Evolutionary conservation across 2,113 vertebrate species (phyloP), one percentile per base, ranked within the genome.

Genomic region (Entosphenus tridentatus): DNA sequence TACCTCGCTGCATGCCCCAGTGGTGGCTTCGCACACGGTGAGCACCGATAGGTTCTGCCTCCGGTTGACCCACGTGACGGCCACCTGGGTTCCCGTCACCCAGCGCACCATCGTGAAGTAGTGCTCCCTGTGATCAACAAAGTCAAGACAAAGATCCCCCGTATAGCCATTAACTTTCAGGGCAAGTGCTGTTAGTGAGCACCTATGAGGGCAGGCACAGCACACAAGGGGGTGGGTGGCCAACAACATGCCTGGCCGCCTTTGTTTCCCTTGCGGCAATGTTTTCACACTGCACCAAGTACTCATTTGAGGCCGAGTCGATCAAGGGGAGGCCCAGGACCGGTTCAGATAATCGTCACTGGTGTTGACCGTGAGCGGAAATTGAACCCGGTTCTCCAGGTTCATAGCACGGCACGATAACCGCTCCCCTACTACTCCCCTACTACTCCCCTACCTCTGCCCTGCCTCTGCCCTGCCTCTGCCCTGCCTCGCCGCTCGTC

Each of bases 61-160:
- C 2, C 84, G 80, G 71, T 83, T 86, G 54, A 86, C 74, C 83
- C 83, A 86, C 12, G 81, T 79, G 56, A 84, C 81, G 1, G 80
- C 80, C 10, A 86, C 78, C 10, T 78, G 78, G 14, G 82, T 83
- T 74, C 78, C 82, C 71, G 80, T 81, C 73, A 82, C 80, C 84
- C 84, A 86, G 8, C 73, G 81, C 73, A 83, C 82, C 80, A 85
- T 80, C 68, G 81, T 83, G 75, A 86, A 80, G 74, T 85, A 86
- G 73, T 73, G 75, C 14, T 75, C 76, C 68, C 77, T 78, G 71
- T 55, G 11, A 39, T 68, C 55, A 8, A 56, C 9, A 68, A 57
- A 9, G 39, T 39, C 39, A 39, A 39, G 39, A 39, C 39, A 39
- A 39, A 39, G 39, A 39, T 39, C 39, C 39, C 39, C 39, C 39